A percentile compares a stretch with the other conserved stretches of the same genome.
Conservation (phyloP, 2,113 vertebrate species). For the Siniperca chuatsi region DNA sequence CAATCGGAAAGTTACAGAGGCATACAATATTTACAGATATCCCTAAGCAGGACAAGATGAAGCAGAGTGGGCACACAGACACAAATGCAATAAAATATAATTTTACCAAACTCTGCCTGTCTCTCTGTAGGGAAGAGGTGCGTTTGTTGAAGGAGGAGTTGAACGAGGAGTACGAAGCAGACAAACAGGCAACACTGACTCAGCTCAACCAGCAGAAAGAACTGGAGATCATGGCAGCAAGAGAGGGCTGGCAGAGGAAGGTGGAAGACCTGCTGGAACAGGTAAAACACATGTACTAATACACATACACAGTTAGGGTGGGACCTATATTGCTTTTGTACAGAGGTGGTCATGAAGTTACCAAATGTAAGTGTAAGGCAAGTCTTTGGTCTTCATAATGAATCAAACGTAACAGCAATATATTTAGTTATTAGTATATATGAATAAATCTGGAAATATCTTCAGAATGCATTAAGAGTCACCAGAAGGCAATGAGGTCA, state of each 20-base stretch:
- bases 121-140: constrained; percentile 89
- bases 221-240: constrained; percentile 91
- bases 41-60: background rate
- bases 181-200: constrained; percentile 91
- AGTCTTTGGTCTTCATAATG: no score
- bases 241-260: constrained; percentile 96
- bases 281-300: constrained; percentile 75
- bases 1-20: background rate
- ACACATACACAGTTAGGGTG: background rate
- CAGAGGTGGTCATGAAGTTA: no score
- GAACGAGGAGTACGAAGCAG: constrained; percentile 91
- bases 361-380: no score
- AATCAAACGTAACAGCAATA: no score
- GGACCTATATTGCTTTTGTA: no score
- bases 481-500: no score
- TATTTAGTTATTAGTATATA: no score
- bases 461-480: no score
- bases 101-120: background rate
- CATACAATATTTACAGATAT: constrained; percentile 18
- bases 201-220: constrained; percentile 94
- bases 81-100: background rate
- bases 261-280: constrained; percentile 97
- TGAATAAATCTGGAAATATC: no score
- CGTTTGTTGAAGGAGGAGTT: constrained; percentile 91
- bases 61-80: background rate